phyloP scores from a whole-genome alignment of 1,140 invertebrate species.

The Drosophila sechellia region DNA sequence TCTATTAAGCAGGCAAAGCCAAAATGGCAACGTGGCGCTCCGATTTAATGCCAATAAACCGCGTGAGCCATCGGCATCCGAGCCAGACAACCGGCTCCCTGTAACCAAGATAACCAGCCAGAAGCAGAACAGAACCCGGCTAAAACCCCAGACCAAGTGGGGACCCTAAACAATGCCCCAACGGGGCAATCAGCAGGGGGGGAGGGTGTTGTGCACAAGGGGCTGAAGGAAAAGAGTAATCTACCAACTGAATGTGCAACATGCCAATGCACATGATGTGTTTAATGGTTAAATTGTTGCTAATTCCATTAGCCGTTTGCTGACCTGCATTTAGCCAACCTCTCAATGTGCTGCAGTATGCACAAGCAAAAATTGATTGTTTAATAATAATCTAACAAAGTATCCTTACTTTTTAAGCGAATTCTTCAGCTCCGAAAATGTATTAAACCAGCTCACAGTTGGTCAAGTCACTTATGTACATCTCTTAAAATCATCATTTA shows the following conservation, averaged over 20 bases:
- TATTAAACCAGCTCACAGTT: too few species aligned
- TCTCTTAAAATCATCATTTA: too few species aligned
- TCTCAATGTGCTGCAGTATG: neutral
- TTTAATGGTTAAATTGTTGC: slow-evolving; percentile 83
- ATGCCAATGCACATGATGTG: slow-evolving; percentile 82
- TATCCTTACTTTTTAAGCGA: too few species aligned
- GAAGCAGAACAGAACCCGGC: slow-evolving; percentile 48
- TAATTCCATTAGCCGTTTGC: slow-evolving; percentile 77
- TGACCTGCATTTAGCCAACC: slow-evolving; percentile 54
- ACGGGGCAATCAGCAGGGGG: neutral
- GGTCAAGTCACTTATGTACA: too few species aligned
- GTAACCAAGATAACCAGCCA: slow-evolving; percentile 63
- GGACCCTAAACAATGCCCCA: slow-evolving; percentile 28
- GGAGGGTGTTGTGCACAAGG: neutral
- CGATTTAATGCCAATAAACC: slow-evolving; percentile 76
- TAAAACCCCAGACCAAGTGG: slow-evolving; percentile 9
- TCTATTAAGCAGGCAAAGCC: slow-evolving; percentile 76
- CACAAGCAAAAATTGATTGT: slow-evolving; percentile 6
- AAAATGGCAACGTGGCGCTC: slow-evolving; percentile 57
- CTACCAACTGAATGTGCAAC: slow-evolving; percentile 60
- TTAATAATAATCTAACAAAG: neutral
- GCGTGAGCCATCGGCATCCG: slow-evolving; percentile 43
- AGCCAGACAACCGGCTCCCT: slow-evolving; percentile 15
- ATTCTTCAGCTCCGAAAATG: too few species aligned
- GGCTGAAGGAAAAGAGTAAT: slow-evolving; percentile 25